Evolutionary conservation across 2,113 vertebrate genomes (phyloP).

Genomic region (Equus quagga): DNA sequence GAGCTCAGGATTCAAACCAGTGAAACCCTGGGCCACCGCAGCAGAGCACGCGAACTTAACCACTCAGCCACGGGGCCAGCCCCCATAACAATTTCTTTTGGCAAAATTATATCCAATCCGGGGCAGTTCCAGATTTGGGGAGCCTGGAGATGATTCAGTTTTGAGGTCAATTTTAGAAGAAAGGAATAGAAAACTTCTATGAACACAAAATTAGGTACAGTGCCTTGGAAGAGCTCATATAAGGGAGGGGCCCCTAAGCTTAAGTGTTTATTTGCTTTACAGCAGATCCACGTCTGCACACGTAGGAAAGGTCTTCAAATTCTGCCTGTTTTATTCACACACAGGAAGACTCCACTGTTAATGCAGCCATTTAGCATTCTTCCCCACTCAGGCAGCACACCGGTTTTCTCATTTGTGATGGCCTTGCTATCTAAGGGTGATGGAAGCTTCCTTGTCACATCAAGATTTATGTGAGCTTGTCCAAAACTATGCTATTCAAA

Average conservation of each 20-base stretch:
- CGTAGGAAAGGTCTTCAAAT: neutral
- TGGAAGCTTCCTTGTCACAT: neutral
- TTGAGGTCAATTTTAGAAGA: neutral
- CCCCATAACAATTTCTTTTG: neutral
- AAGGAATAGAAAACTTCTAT: neutral
- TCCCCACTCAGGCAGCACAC: neutral
- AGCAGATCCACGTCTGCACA: neutral
- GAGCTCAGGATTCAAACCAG: no score
- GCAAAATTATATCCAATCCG: neutral
- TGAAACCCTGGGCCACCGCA: no score
- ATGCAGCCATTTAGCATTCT: neutral
- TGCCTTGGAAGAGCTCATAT: neutral
- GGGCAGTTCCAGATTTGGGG: neutral
- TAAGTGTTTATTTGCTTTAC: neutral
- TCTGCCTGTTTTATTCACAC: neutral
- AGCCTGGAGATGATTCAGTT: neutral
- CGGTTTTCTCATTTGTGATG: slow-evolving; percentile 52
- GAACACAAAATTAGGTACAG: neutral
- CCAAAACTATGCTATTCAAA: slow-evolving; percentile 19
- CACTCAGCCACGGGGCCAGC: no score
- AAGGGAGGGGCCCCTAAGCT: neutral
- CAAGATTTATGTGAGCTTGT: neutral
- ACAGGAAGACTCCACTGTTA: neutral
- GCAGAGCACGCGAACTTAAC: no score
- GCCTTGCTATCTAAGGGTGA: neutral